Percentiles rank a stretch among this genome's conserved stretches.
Evolutionary conservation across 2,888 invertebrate genomes (phyloP).

Genomic region (Galerucella calmariensis): DNA sequence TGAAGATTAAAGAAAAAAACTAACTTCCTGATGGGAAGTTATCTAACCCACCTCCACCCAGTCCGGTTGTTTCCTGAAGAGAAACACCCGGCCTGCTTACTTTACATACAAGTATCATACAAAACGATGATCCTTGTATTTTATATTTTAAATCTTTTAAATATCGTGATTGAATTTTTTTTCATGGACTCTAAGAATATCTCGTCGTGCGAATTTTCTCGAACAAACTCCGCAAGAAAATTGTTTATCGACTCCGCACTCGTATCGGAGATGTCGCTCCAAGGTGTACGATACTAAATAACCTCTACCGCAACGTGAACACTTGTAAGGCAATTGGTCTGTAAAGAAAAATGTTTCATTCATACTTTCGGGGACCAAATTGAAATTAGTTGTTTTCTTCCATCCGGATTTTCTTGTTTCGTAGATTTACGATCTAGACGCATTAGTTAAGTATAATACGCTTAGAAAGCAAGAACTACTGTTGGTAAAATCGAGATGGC

Average conservation of each 20-base stretch:
- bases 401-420: constrained; percentile 31
- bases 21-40: constrained; percentile 26
- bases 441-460: constrained; percentile 45
- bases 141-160: constrained; percentile 26
- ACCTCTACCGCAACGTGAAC: constrained; percentile 70
- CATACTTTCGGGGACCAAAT: constrained; percentile 34
- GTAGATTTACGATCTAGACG: constrained; percentile 30
- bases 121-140: constrained; percentile 37
- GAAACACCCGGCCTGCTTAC: constrained; percentile 58
- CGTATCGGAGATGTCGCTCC: constrained; percentile 56
- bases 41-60: constrained; percentile 60
- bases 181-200: constrained; percentile 58
- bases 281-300: constrained; percentile 67
- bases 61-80: constrained; percentile 52
- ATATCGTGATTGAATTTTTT: constrained; percentile 54
- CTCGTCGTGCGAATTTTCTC: constrained; percentile 58
- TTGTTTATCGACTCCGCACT: constrained; percentile 62
- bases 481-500: constrained; percentile 30
- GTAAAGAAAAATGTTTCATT: constrained; percentile 52
- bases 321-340: constrained; percentile 61
- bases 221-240: constrained; percentile 66
- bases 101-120: constrained; percentile 35
- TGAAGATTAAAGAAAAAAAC: constrained; percentile 3
- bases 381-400: constrained; percentile 21
- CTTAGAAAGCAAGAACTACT: constrained; percentile 25